Conservation (phyloP, 2,888 invertebrate genomes). For the Eretmocerus hayati region DNA sequence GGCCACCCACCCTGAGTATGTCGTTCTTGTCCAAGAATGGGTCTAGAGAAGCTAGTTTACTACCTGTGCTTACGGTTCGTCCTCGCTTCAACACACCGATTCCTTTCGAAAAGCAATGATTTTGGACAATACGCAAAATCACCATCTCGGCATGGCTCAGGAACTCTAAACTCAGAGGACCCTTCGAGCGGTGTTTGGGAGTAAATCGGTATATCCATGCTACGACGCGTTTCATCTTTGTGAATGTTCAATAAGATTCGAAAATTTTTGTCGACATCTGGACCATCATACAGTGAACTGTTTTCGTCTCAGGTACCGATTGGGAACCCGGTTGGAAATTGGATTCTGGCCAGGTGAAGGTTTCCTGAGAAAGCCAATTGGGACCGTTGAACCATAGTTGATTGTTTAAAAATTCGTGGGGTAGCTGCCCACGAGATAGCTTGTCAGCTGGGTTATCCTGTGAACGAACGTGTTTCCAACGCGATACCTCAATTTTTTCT, state of each 20-base stretch:
- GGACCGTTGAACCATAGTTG: conserved; percentile 21
- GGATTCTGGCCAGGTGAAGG: conserved; percentile 7
- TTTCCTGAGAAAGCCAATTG: conserved; percentile 6
- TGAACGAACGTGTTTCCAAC: conserved; percentile 23
- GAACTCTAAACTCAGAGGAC: neutral
- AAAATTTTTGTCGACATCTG: neutral
- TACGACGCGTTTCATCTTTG: neutral
- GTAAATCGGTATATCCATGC: neutral
- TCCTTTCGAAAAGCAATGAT: neutral
- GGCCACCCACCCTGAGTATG: neutral
- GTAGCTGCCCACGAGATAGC: conserved; percentile 21
- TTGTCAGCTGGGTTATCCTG: conserved; percentile 24
- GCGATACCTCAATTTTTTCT: neutral
- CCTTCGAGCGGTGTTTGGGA: neutral
- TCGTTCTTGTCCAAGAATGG: neutral
- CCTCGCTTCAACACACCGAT: neutral
- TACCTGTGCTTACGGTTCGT: neutral
- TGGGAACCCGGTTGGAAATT: neutral
- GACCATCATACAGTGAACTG: neutral
- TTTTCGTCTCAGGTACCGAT: neutral
- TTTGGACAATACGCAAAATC: neutral
- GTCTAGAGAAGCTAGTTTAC: neutral
- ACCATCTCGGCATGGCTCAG: neutral
- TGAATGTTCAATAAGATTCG: neutral
- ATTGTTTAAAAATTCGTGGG: conserved; percentile 11